phyloP scores from a whole-genome alignment of 2,888 invertebrate genomes.

The Standfussiana lucernea region DNA sequence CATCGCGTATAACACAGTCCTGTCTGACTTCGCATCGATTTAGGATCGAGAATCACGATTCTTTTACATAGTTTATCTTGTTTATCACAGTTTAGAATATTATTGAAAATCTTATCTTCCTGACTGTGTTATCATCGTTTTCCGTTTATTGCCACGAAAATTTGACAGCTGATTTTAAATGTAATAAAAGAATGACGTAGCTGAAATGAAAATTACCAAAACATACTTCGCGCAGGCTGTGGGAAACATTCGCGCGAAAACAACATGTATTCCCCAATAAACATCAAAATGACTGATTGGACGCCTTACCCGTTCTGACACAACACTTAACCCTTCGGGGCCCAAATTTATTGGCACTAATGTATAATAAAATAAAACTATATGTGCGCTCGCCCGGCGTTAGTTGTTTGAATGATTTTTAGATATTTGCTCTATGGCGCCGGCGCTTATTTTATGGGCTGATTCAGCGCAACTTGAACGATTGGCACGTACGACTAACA shows the following conservation, averaged over 20 bases:
- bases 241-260: constrained; percentile 21
- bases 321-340: constrained; percentile 51
- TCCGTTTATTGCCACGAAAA: background rate
- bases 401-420: constrained; percentile 74
- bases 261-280: constrained; percentile 33
- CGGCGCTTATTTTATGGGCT: constrained; percentile 77
- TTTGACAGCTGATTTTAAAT: background rate
- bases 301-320: constrained; percentile 51
- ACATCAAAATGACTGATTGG: constrained; percentile 51
- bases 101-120: background rate
- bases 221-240: background rate
- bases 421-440: constrained; percentile 69
- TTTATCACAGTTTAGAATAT: background rate
- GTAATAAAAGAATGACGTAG: background rate
- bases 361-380: constrained; percentile 72
- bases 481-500: constrained; percentile 83
- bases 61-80: background rate
- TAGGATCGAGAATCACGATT: background rate
- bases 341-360: constrained; percentile 69
- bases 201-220: constrained; percentile 27
- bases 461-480: constrained; percentile 80
- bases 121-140: background rate
- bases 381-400: constrained; percentile 31
- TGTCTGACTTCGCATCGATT: constrained; percentile 12
- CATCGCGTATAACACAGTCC: constrained; percentile 22